phyloP scores from a whole-genome alignment of 2,113 vertebrate species.

The Hyaena hyaena region DNA sequence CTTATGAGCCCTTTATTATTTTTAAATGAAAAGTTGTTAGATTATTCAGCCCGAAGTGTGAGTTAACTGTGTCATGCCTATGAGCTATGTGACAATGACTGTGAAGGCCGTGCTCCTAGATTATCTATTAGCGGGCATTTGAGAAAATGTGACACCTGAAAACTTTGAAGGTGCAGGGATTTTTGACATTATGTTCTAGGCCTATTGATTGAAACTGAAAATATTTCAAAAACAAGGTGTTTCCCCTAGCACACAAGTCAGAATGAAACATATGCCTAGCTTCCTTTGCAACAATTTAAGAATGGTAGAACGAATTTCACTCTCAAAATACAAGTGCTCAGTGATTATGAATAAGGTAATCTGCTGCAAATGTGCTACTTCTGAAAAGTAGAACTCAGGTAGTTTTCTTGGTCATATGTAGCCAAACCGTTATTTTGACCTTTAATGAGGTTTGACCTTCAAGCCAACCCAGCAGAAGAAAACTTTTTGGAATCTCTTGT shows the following conservation, averaged over 20 bases:
- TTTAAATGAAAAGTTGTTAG: constrained; percentile 75
- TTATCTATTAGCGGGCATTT: constrained; percentile 6
- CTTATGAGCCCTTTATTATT: constrained; percentile 50
- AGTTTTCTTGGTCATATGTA: background rate
- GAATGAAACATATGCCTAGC: background rate
- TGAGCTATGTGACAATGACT: constrained; percentile 27
- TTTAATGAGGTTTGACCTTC: constrained; percentile 60
- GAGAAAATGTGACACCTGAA: constrained; percentile 57
- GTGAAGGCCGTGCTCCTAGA: background rate
- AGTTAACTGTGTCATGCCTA: constrained; percentile 59
- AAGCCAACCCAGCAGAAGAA: background rate
- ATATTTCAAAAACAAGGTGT: background rate
- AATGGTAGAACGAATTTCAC: constrained; percentile 27
- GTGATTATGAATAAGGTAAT: background rate
- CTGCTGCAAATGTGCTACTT: background rate
- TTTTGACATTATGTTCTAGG: constrained; percentile 49
- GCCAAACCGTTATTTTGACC: constrained; percentile 54
- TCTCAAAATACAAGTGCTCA: constrained; percentile 3
- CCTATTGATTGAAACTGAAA: constrained; percentile 46
- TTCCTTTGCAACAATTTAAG: constrained; percentile 39
- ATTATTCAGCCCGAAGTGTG: constrained; percentile 47
- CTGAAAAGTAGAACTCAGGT: constrained; percentile 31
- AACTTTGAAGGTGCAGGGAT: constrained; percentile 28
- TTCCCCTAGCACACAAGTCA: background rate
- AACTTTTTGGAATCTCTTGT: constrained; percentile 46